phyloP scores from a whole-genome alignment of 2,888 invertebrate genomes.

The Apamea monoglypha region DNA sequence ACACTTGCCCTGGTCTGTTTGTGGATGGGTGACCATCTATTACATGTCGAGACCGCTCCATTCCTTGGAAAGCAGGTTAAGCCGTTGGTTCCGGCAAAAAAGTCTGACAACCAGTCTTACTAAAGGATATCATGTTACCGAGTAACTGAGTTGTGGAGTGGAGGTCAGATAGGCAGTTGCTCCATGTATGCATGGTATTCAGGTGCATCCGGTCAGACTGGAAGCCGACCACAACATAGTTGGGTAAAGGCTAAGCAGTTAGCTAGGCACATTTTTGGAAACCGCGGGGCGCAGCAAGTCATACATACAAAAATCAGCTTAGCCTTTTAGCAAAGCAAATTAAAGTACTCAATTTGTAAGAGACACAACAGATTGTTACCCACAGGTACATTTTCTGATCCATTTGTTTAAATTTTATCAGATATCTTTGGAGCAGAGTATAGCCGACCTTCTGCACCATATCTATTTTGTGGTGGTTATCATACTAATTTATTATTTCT shows the following conservation, averaged over 20 bases:
- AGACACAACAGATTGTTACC: no score
- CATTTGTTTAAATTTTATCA: neutral
- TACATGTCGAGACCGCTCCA: neutral
- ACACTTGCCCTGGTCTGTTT: no score
- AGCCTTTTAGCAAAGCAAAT: no score
- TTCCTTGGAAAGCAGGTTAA: neutral
- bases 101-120: neutral
- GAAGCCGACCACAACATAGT: neutral
- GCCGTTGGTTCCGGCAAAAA: neutral
- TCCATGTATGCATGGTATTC: neutral
- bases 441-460: neutral
- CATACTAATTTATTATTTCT: constrained; percentile 69
- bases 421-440: neutral
- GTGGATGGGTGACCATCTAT: neutral
- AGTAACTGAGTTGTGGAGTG: neutral
- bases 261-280: no score
- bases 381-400: no score
- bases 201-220: neutral
- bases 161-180: neutral
- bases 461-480: constrained; percentile 51
- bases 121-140: neutral
- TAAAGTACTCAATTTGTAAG: no score
- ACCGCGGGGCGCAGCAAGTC: no score
- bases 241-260: neutral
- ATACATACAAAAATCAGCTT: no score